These are phyloP conservation scores for Pagrus major DNA, from an alignment of 2,113 vertebrate genomes.

Conservation along the genomic window DNA sequence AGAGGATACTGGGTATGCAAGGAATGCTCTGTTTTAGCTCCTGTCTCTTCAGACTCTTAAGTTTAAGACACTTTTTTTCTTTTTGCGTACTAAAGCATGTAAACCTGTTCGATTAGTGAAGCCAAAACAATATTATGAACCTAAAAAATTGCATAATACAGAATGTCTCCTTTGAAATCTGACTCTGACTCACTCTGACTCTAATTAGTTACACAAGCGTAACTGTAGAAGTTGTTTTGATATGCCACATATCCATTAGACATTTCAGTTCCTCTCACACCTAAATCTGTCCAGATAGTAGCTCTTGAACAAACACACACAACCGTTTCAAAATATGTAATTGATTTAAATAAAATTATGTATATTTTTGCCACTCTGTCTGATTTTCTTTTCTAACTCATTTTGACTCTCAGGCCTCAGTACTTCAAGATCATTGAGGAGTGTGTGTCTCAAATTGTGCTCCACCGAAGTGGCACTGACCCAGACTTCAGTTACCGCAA, in stretches of 20 bases:
- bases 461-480: slow-evolving; percentile 94
- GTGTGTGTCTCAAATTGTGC: slow-evolving; percentile 95
- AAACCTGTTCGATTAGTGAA: too few species aligned
- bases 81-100: too few species aligned
- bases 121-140: too few species aligned
- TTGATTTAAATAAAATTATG: background rate
- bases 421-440: slow-evolving; percentile 99
- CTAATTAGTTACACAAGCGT: background rate
- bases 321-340: background rate
- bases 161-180: too few species aligned
- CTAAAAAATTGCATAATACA: too few species aligned
- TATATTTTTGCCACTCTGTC: background rate
- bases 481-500: slow-evolving; percentile 97
- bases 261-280: background rate
- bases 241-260: background rate
- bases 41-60: too few species aligned
- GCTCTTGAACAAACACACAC: background rate
- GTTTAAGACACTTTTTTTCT: too few species aligned
- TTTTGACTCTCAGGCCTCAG: slow-evolving; percentile 86
- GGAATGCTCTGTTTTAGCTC: too few species aligned
- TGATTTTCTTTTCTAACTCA: slow-evolving; percentile 13
- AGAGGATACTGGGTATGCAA: too few species aligned
- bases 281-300: background rate
- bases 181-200: too few species aligned
- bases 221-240: background rate